Percentiles rank a stretch among this genome's conserved stretches.
phyloP scores from a whole-genome alignment of 2,888 invertebrate species.

The Caenorhabditis sp. region DNA sequence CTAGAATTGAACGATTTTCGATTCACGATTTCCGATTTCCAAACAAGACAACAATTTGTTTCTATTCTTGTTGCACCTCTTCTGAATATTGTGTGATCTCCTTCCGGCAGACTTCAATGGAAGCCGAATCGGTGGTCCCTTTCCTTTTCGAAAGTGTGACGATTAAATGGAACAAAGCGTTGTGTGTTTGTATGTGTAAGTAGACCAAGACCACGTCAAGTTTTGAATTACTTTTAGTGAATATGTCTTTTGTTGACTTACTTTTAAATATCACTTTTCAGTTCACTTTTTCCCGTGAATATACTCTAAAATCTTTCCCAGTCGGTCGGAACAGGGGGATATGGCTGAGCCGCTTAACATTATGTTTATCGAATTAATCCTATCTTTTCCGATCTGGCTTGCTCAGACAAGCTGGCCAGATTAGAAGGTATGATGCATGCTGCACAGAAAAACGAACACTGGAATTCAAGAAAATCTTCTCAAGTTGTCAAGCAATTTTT shows the following conservation, averaged over 20 bases:
- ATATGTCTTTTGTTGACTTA: slow-evolving; percentile 36
- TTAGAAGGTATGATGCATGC: not conserved
- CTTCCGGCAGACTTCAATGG: not conserved
- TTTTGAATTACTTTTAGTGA: slow-evolving; percentile 52
- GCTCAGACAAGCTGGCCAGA: slow-evolving; percentile 12
- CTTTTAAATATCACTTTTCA: not conserved
- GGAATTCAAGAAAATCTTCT: not conserved
- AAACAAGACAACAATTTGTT: slow-evolving; percentile 7
- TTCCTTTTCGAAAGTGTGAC: slow-evolving; percentile 11
- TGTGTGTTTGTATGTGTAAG: slow-evolving; percentile 20
- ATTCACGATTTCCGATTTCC: slow-evolving; percentile 1
- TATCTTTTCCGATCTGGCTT: slow-evolving; percentile 8
- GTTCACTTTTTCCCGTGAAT: slow-evolving; percentile 4
- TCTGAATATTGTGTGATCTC: slow-evolving; percentile 17
- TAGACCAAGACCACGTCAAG: slow-evolving; percentile 33
- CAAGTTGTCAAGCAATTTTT: too few relatives aligned
- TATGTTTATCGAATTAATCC: slow-evolving; percentile 29
- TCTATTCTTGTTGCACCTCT: slow-evolving; percentile 34
- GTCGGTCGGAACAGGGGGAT: slow-evolving; percentile 5
- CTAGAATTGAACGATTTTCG: slow-evolving; percentile 42
- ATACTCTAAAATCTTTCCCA: not conserved
- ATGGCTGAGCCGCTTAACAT: slow-evolving; percentile 14
- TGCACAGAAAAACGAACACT: not conserved
- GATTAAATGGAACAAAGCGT: slow-evolving; percentile 27
- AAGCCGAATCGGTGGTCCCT: slow-evolving; percentile 6